Conservation (phyloP, 1,140 invertebrate genomes). For the Nasonia giraulti region DNA sequence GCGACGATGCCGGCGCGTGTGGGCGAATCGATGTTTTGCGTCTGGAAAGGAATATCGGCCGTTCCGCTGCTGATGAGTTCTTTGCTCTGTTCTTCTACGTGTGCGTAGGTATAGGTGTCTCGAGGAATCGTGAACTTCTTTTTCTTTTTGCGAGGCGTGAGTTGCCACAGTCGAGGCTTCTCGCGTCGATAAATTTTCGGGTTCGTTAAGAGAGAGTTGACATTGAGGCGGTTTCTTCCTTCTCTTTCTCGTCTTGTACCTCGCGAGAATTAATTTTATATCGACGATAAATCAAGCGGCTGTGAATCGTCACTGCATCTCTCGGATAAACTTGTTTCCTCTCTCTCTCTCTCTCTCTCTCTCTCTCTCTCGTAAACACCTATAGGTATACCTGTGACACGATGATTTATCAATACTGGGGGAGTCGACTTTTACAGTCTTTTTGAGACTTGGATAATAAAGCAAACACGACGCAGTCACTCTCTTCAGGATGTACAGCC, state of each 20-base stretch:
- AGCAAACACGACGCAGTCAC: background rate
- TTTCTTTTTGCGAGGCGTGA: background rate
- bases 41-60: too few species aligned
- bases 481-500: background rate
- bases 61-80: background rate
- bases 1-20: too few species aligned
- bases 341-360: too few species aligned
- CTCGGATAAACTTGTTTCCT: background rate
- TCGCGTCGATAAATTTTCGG: background rate
- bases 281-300: background rate
- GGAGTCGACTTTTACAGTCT: background rate
- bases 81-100: background rate
- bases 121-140: background rate
- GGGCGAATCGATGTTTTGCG: too few species aligned
- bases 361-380: too few species aligned
- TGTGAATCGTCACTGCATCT: background rate
- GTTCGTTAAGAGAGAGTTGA: background rate
- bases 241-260: background rate
- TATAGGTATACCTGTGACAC: background rate
- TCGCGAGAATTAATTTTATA: background rate
- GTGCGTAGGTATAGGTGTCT: background rate
- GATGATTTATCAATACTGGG: background rate
- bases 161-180: background rate
- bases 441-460: background rate
- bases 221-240: background rate